phyloP scores from a whole-genome alignment of 2,888 invertebrate genomes.

The Macropis europaea region DNA sequence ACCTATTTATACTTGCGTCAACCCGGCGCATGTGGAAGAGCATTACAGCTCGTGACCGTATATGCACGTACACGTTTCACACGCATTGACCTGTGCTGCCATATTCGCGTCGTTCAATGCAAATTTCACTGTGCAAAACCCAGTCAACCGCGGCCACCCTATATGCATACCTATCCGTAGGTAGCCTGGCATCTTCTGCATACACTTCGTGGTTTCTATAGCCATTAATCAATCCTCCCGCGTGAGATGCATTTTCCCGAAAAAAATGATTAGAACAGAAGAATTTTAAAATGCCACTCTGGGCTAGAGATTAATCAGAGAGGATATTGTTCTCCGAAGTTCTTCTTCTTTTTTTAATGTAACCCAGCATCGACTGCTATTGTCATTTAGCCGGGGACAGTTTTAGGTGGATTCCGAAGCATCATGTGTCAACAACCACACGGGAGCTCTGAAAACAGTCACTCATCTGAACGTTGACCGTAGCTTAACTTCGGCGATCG shows the following conservation, averaged over 20 bases:
- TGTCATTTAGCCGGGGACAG: too few relatives aligned
- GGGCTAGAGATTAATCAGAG: too few relatives aligned
- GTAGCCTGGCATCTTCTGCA: slow-evolving; percentile 20
- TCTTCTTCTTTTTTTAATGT: too few relatives aligned
- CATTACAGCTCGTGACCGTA: not conserved
- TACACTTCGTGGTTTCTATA: slow-evolving; percentile 9
- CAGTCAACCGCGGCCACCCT: slow-evolving; percentile 64
- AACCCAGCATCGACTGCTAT: too few relatives aligned
- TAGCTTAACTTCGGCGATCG: too few relatives aligned
- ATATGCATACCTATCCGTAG: slow-evolving; percentile 31
- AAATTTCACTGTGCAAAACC: slow-evolving; percentile 68
- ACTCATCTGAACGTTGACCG: too few relatives aligned
- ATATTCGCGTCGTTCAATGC: slow-evolving; percentile 68
- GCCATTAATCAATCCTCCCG: slow-evolving; percentile 40
- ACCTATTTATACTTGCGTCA: slow-evolving; percentile 13
- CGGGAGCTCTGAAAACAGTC: too few relatives aligned
- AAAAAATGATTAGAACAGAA: too few relatives aligned
- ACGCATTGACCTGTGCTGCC: slow-evolving; percentile 58
- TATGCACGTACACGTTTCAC: slow-evolving; percentile 11
- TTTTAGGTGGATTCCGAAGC: too few relatives aligned
- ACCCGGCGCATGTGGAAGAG: not conserved
- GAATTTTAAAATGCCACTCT: too few relatives aligned
- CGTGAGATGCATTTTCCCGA: not conserved
- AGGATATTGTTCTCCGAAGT: too few relatives aligned
- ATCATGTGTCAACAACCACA: too few relatives aligned